Evolutionary conservation across 2,113 vertebrate genomes (phyloP), one percentile per base, ranked within the genome.

Genomic region (Pipra filicauda): DNA sequence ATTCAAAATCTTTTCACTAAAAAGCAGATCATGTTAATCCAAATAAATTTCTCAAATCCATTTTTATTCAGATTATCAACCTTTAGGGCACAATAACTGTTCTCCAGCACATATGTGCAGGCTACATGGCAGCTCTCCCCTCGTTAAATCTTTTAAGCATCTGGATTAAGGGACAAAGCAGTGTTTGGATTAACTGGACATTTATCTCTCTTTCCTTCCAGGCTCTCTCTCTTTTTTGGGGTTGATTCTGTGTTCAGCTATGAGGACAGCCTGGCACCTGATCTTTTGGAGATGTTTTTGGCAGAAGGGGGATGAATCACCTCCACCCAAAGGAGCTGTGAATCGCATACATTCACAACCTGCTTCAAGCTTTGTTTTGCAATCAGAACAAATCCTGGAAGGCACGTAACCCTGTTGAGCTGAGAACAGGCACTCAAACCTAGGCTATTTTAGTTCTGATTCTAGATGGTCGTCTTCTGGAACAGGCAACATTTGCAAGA

Each of bases 11-110:
- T 94, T 96, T 91, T 73, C 46, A 22, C 62, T 92, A 41, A 89
- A 94, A 91, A 79, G 87, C 93, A 95, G 92, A 95, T 87, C 70
- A 89, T 85, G 67, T 91, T 96, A 96, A 97, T 96, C 94, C 96
- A 93, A 93, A 96, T 91, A 85, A 92, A 83, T 94, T 96, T 92
- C 64, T 92, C 86, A 92, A 93, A 96, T 96, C 91, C 84, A 71
- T 83, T 96, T 93, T 93, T 85, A 95, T 85, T 92, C 73, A 91
- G 92, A 93, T 95, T 95, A 96, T 89, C 89, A 93, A 93, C 89
- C 84, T 57, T 89, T 23, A 64, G 57, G 46, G 16, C 85, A 93
- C 74, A 92, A 91, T 64, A 94, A 91, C 90, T 57, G 64, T 57
- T 91, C 74, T 85, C 33, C 52, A 66, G 46, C 61, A 85, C 73